phyloP scores from a whole-genome alignment of 2,888 invertebrate genomes.

The Hoplodrina ambigua region DNA sequence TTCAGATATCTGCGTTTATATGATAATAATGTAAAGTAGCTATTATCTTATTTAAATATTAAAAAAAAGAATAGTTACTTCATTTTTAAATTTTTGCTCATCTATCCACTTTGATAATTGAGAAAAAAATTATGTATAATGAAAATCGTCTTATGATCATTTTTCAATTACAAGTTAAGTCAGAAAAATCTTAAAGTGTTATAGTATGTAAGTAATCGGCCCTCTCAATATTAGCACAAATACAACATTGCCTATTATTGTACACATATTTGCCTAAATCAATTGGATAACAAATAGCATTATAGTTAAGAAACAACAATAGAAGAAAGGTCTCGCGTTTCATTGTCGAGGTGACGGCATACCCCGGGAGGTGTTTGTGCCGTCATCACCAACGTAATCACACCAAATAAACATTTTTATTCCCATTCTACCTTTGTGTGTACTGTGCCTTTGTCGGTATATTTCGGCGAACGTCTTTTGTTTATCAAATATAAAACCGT shows the following conservation, averaged over 20 bases:
- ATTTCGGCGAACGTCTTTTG: slow-evolving; percentile 80
- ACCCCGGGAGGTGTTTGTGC: slow-evolving; percentile 86
- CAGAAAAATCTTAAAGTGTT: too few relatives aligned
- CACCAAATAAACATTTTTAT: slow-evolving; percentile 89
- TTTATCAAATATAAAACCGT: slow-evolving; percentile 67
- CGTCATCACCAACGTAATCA: slow-evolving; percentile 84
- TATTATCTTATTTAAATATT: neutral
- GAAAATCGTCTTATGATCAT: neutral
- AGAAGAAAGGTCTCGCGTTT: slow-evolving; percentile 58
- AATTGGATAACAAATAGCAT: slow-evolving; percentile 62
- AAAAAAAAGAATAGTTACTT: too few relatives aligned
- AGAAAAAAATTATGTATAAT: too few relatives aligned
- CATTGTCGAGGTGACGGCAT: slow-evolving; percentile 64
- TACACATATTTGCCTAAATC: slow-evolving; percentile 55
- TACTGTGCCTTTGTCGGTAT: slow-evolving; percentile 80
- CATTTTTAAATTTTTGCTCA: too few relatives aligned
- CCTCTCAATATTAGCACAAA: neutral
- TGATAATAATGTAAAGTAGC: neutral
- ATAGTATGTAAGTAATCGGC: neutral
- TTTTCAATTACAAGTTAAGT: too few relatives aligned
- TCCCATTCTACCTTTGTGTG: slow-evolving; percentile 82
- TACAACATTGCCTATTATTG: slow-evolving; percentile 35
- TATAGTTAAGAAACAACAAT: slow-evolving; percentile 58
- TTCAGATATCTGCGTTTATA: slow-evolving; percentile 21
- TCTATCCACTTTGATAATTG: too few relatives aligned